These are phyloP conservation scores for Orthonevra nobilis DNA, from an alignment of 2,888 invertebrate genomes.

Conservation along the genomic window DNA sequence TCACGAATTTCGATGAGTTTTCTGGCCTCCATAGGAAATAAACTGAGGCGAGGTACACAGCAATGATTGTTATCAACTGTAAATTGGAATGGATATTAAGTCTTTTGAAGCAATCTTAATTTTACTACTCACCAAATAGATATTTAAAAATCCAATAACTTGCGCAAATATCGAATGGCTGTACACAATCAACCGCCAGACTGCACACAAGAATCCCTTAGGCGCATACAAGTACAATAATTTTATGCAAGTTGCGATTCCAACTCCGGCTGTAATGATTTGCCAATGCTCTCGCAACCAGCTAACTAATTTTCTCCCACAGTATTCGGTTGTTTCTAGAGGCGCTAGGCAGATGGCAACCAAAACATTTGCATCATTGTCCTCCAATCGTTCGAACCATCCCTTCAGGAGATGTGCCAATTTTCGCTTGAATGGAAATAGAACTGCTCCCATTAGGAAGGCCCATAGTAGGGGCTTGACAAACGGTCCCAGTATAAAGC, in stretches of 20 bases:
- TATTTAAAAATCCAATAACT: slow-evolving; percentile 76
- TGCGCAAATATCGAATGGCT: slow-evolving; percentile 77
- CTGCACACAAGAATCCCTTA: slow-evolving; percentile 81
- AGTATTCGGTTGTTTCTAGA: slow-evolving; percentile 86
- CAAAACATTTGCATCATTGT: slow-evolving; percentile 85
- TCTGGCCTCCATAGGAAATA: slow-evolving; percentile 88
- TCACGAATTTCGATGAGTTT: slow-evolving; percentile 84
- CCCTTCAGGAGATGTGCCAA: slow-evolving; percentile 87
- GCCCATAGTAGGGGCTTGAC: slow-evolving; percentile 98
- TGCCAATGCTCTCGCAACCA: slow-evolving; percentile 86
- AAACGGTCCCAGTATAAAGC: slow-evolving; percentile 93
- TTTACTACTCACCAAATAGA: slow-evolving; percentile 75
- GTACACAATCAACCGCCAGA: slow-evolving; percentile 80
- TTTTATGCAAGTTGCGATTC: slow-evolving; percentile 75
- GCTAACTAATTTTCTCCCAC: slow-evolving; percentile 87
- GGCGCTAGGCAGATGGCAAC: slow-evolving; percentile 85
- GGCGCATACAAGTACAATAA: slow-evolving; percentile 83
- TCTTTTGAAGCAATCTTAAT: too few species aligned
- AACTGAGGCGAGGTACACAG: slow-evolving; percentile 87
- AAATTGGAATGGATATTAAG: slow-evolving; percentile 73
- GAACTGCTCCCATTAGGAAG: slow-evolving; percentile 95
- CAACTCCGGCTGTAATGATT: slow-evolving; percentile 81
- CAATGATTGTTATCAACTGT: slow-evolving; percentile 85
- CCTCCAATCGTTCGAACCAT: slow-evolving; percentile 88
- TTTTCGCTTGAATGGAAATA: slow-evolving; percentile 96